Percentiles rank a stretch among this genome's conserved stretches.
phyloP scores from a whole-genome alignment of 2,797 vertebrate species.

The Toxotes lorentzi region DNA sequence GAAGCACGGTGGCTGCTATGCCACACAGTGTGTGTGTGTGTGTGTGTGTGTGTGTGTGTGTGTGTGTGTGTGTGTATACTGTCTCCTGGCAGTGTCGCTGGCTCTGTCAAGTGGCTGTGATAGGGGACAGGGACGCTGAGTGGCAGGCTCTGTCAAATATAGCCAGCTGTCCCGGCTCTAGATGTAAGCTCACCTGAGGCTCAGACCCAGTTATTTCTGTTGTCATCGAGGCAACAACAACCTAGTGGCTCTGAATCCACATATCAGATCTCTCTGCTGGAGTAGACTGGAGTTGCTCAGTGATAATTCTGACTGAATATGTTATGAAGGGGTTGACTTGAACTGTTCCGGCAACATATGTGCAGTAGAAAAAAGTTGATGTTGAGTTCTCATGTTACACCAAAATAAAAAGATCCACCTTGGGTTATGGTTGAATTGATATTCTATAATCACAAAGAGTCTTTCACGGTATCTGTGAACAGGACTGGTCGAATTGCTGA shows the following conservation, averaged over 20 bases:
- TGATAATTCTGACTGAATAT: conserved; percentile 37
- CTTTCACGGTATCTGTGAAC: conserved; percentile 15
- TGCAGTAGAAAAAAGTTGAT: neutral
- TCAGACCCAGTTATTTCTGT: conserved; percentile 65
- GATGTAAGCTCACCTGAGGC: conserved; percentile 59
- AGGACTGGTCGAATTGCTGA: neutral
- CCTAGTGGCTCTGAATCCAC: conserved; percentile 40
- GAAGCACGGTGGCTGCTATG: conserved; percentile 30
- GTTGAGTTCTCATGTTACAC: neutral
- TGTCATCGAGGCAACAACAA: conserved; percentile 54
- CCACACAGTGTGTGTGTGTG: conserved; percentile 27
- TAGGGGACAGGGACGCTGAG: conserved; percentile 59
- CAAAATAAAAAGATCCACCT: neutral
- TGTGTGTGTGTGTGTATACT: conserved; percentile 22
- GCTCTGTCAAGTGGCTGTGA: conserved; percentile 57
- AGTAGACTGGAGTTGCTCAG: neutral
- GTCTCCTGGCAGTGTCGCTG: conserved; percentile 48
- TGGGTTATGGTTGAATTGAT: conserved; percentile 4
- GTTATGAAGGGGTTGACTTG: conserved; percentile 6
- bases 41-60: conserved; percentile 12
- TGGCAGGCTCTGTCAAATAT: conserved; percentile 76
- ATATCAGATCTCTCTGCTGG: conserved; percentile 12
- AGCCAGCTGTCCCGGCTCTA: conserved; percentile 72
- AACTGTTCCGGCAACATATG: conserved; percentile 18
- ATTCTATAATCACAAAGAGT: neutral